Percentiles rank a stretch among this genome's conserved stretches.
These are phyloP conservation scores for Pollachius pollachius DNA, from an alignment of 2,113 vertebrate genomes.

Conservation along the genomic window DNA sequence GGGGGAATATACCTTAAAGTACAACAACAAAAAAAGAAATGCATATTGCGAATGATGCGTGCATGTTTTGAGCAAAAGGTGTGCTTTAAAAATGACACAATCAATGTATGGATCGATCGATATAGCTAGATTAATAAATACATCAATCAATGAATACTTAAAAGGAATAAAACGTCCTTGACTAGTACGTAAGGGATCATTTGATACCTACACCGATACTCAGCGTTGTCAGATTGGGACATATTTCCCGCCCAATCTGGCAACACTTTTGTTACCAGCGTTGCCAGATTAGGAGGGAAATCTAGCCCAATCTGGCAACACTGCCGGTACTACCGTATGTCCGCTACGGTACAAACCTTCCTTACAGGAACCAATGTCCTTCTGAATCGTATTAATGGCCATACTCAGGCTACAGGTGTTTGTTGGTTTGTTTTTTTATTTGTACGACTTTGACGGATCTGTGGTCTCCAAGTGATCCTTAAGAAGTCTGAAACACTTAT, in stretches of 20 bases:
- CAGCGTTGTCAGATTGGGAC: no score
- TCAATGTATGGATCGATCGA: slow-evolving; percentile 31
- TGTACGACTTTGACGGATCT: slow-evolving; percentile 48
- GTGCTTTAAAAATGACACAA: slow-evolving; percentile 58
- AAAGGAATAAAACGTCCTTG: slow-evolving; percentile 31
- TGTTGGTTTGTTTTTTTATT: slow-evolving; percentile 45
- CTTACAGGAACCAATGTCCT: slow-evolving; percentile 57
- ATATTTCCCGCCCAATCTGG: no score
- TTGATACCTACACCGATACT: slow-evolving; percentile 7
- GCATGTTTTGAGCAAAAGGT: slow-evolving; percentile 38
- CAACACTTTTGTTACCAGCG: no score
- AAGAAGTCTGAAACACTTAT: slow-evolving; percentile 63
- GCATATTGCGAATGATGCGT: slow-evolving; percentile 43
- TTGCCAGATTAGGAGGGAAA: no score
- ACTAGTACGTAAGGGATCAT: not conserved
- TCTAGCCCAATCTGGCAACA: no score
- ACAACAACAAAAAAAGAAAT: slow-evolving; percentile 46
- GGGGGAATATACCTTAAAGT: slow-evolving; percentile 33
- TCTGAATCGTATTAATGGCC: slow-evolving; percentile 36
- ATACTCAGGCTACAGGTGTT: slow-evolving; percentile 21
- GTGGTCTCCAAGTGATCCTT: slow-evolving; percentile 16
- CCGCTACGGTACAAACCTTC: slow-evolving; percentile 28
- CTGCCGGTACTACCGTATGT: slow-evolving; percentile 34
- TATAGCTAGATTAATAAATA: slow-evolving; percentile 33
- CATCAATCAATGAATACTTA: slow-evolving; percentile 19